Evolutionary conservation across 2,888 invertebrate genomes (phyloP), one percentile per base, ranked within the genome.

Genomic region (Steinernema scapterisci): DNA sequence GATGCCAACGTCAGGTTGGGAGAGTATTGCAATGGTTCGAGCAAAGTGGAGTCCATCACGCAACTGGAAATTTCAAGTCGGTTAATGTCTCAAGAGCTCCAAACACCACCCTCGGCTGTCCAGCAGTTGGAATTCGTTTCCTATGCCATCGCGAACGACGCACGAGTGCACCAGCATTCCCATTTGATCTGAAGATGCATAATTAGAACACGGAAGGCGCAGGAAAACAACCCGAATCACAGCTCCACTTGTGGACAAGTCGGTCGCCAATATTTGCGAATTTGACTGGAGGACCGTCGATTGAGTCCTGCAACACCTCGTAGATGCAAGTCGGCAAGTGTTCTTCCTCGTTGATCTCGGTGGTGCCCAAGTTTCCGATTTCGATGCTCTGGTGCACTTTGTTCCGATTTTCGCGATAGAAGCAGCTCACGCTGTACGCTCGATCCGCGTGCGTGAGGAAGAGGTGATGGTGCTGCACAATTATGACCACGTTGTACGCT

Each of bases 81-180:
- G n/a, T n/a, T n/a, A n/a, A n/a, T n/a, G n/a, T n/a, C n/a, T n/a
- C n/a, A n/a, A n/a, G n/a, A n/a, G n/a, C n/a, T n/a, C n/a, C n/a
- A n/a, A n/a, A n/a, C n/a, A n/a, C n/a, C n/a, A n/a, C 83, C 85
- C 87, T 75, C 86, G 71, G 51, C 86, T 85, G 77, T 87, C 85
- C 38, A 87, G 71, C 56, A 87, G 79, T 52, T 77, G 73, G 70
- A 82, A 87, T 31, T 85, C 83, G 70, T 81, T 83, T n/a, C 86
- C 85, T 0, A 79, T 76, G 1, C 84, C 84, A 70, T 87, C 85
- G 0, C 82, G 75, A 31, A 86, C 86, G n/a, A 78, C 73, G 72
- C 87, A 87, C 0, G 84, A 83, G 75, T 87, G 87, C 0, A 87
- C 87, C 3, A 87, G 77, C 70, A 87, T 85, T 11, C 87, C 87